Percentiles rank a stretch among this genome's conserved stretches.
phyloP scores from a whole-genome alignment of 1,140 invertebrate species.

The Globodera rostochiensis region DNA sequence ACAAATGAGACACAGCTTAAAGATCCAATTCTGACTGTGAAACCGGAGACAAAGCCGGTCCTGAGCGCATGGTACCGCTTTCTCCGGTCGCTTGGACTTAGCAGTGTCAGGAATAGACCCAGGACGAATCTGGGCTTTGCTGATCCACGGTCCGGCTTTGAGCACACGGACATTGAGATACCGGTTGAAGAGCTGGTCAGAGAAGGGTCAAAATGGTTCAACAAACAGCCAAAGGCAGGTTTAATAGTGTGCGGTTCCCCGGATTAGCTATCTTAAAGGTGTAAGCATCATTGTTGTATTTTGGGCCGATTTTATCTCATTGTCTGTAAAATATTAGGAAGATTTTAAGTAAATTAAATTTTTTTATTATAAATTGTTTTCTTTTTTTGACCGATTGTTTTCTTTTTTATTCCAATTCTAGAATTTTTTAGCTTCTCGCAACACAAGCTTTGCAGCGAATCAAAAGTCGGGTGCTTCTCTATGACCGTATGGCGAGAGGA shows the following conservation, averaged over 20 bases:
- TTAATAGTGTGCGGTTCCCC: not conserved
- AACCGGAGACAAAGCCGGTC: slow-evolving; percentile 2
- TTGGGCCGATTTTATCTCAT: too few relatives aligned
- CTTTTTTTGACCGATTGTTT: too few relatives aligned
- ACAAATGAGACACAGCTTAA: not conserved
- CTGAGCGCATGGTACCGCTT: not conserved
- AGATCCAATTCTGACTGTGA: not conserved
- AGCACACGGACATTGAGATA: slow-evolving; percentile 37
- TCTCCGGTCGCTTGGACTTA: not conserved
- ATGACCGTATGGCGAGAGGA: not conserved
- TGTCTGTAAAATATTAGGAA: too few relatives aligned
- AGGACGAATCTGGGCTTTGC: slow-evolving; percentile 31
- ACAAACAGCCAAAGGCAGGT: slow-evolving; percentile 38
- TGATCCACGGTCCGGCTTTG: slow-evolving; percentile 21
- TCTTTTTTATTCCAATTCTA: slow-evolving; percentile 20
- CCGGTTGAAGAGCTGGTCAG: slow-evolving; percentile 31
- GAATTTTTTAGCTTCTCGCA: slow-evolving; percentile 10
- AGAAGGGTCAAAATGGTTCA: slow-evolving; percentile 33
- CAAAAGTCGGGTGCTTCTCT: not conserved
- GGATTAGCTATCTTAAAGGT: too few relatives aligned
- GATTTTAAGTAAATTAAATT: too few relatives aligned
- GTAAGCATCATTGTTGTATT: too few relatives aligned
- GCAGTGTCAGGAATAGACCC: not conserved
- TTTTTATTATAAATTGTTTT: too few relatives aligned
- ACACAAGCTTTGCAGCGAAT: slow-evolving; percentile 34